Base-by-base conservation (phyloP, 2,888 invertebrate species). In the Drosophila paracracens region DNA sequence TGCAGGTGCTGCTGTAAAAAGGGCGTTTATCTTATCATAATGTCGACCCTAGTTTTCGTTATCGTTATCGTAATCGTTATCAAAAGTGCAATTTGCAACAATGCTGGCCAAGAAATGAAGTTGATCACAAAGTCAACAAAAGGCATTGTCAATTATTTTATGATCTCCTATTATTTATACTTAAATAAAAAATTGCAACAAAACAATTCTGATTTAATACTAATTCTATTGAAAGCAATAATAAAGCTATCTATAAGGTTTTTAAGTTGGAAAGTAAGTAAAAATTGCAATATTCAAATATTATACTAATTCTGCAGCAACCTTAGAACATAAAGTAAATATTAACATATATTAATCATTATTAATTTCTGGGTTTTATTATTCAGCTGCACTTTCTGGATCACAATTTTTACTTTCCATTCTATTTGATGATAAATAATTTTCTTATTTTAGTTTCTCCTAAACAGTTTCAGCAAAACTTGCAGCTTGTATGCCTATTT, bases 11-110 rank as follows among this genome's bases (percentile, higher is more conserved):
- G 79, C 82, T 83, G 52, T 72, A 68, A 48, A 40, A 38, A 38
- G 13, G 4, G 8, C 16, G 18, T 66, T 70, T 86, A 76, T 83
- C 83, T 86, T 86, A 81, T 83, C 76, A 46, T n/a, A 5, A 40
- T 29, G 31, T 18, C 38, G 35, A 29, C 13, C 56, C 62, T 61
- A 56, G 36, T 31, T 48, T 63, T 62, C 56, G 36, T 31, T 51
- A 66, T 62, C 43, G 66, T 10, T 61, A 66, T 69, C 58, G 43
- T 29, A 50, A 25, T 33, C 33, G 40, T 25, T 46, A 25, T 25
- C 46, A 46, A 29, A 18, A 50, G 33, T 69, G 62, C 76, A 73
- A 35, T 58, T 16, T 46, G 46, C 46, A 25, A 13, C 27, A 53
- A 21, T 31, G 11, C 65, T 70, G 65, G 50, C 70, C 73, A 38